Base-by-base conservation (phyloP, 2,888 invertebrate genomes). In the Archips xylosteana region DNA sequence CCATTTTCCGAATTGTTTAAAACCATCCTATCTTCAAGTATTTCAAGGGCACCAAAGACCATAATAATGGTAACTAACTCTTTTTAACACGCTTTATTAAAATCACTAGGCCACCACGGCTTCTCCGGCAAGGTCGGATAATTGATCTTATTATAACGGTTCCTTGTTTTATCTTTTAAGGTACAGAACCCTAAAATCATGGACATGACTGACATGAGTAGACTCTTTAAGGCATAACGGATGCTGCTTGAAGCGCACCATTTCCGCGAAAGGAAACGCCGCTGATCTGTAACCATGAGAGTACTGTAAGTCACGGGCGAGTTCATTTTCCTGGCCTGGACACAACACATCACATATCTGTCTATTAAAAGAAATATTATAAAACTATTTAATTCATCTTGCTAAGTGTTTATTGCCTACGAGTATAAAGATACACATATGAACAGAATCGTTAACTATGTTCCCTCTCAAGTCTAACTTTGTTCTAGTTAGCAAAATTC, bases 271-370 rank as follows among this genome's bases (percentile, higher is more conserved):
- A 80, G 79, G 80, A 82, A 81, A 78, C 71, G 23, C 69, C 76
- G 74, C 3, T 73, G 75, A 66, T 66, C 76, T 76, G 76, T 79
- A 75, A 78, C 77, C 49, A 68, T 70, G 69, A 68, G 70, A 47
- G 68, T 64, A 68, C 70, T 51, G 49, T 57, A 39, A 70, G 80
- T 77, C 74, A 76, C 78, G 79, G 75, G 12, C 75, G 63, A 79
- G 78, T 78, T 78, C 64, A 63, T 62, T 77, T 81, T 79, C 80
- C 80, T 77, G 75, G 32, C 80, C 80, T 77, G 75, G 32, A 61
- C 60, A 15, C 12, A 9, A 6, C 63, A n/a, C 39, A 32, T 39
- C 39, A 32, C 36, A 66, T 5, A 39, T 34, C 15, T 36, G 36
- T 60, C 47, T 42, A 71, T 23, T 61, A 49, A 49, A 57, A 57